Evolutionary conservation across 2,888 invertebrate genomes (phyloP), one percentile per base, ranked within the genome.

Genomic region (Diabrotica balteata): DNA sequence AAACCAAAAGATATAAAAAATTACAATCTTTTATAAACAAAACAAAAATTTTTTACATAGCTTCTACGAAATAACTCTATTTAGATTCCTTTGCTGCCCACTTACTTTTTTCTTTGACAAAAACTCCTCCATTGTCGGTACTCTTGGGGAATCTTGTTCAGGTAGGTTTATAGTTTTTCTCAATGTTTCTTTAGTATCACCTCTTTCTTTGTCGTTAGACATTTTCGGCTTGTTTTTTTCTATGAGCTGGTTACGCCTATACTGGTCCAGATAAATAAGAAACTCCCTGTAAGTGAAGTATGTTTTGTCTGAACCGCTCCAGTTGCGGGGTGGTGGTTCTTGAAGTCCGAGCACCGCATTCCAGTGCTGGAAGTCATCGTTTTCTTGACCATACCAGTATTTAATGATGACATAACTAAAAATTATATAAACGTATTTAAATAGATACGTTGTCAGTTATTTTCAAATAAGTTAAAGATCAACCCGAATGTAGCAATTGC

Each of bases 321-420:
- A 93, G 79, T 91, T 92, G 74, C 93, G 87, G 68, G 90, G 89
- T n/a, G 89, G 87, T 0, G 93, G 93, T 74, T 91, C 90, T 8
- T 86, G 85, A 43, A 92, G 85, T 9, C 90, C 90, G 17, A 91
- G 85, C 0, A 90, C 86, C 69, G 90, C 89, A 71, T 92, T 89
- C 88, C 91, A 91, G 73, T 90, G 89, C 76, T 89, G 87, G 74
- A 91, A 92, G 79, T 91, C 91, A 76, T 91, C 89, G 0, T 89
- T 88, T 80, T 90, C 90, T 79, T 90, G 88, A 1, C 90, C 90
- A 74, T 91, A 92, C 90, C 90, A 92, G 75, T 92, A 89, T 75
- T 92, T 91, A 68, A 93, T 91, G 61, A 92, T 92, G 0, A 92
- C 92, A 76, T 89, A 93, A 42, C 92, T 92, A 82, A 65, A 79